Conservation (phyloP, 1,140 invertebrate species). For the Monomorium pharaonis region DNA sequence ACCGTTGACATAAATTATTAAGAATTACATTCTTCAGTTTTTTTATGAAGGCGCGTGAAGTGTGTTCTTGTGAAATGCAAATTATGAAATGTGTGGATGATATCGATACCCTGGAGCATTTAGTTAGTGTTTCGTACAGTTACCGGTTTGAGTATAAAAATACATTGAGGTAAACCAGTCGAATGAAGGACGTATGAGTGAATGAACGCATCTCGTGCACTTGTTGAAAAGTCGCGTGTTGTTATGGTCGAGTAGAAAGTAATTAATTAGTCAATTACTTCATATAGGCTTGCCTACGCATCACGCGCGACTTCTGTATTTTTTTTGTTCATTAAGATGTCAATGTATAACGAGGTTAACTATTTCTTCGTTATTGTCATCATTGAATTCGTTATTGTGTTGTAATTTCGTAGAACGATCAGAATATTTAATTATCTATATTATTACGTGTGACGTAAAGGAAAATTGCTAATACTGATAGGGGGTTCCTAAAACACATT, state of each 20-base stretch:
- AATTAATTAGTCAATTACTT: slow-evolving; percentile 81
- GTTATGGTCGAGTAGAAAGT: slow-evolving; percentile 66
- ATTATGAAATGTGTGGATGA: neutral
- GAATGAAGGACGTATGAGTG: neutral
- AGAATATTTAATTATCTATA: neutral
- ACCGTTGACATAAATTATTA: neutral
- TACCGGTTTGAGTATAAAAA: neutral
- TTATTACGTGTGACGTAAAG: neutral
- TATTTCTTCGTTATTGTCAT: slow-evolving; percentile 74
- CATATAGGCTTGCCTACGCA: slow-evolving; percentile 76
- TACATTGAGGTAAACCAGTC: neutral
- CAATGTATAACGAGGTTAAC: slow-evolving; percentile 82
- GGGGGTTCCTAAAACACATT: too few relatives aligned
- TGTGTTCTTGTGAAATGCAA: neutral
- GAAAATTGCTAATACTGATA: too few relatives aligned
- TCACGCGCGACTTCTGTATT: slow-evolving; percentile 60
- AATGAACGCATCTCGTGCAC: neutral
- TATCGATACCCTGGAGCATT: neutral
- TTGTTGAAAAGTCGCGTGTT: neutral
- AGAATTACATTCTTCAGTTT: neutral
- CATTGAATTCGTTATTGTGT: slow-evolving; percentile 69
- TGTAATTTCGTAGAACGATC: slow-evolving; percentile 22
- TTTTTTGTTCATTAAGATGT: slow-evolving; percentile 81
- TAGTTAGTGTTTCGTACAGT: neutral
- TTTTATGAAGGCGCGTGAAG: neutral